Percentiles rank a stretch among this genome's conserved stretches.
phyloP scores from a whole-genome alignment of 92 coral and sea anemone genomes.

The Bergia sp. region DNA sequence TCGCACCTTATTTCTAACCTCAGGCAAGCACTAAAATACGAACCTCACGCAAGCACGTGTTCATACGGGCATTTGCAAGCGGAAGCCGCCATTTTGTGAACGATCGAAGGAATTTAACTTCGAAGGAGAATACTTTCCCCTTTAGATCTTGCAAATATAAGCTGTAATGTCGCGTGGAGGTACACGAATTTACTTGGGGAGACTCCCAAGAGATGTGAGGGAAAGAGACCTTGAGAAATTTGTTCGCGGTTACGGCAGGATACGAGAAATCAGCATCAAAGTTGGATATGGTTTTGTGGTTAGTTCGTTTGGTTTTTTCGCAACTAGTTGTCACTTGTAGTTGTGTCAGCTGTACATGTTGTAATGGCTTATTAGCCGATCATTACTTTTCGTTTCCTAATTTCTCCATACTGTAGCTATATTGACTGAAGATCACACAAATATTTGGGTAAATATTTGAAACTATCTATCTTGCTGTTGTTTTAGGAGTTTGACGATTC shows the following conservation, averaged over 20 bases:
- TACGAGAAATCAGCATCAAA: conserved; percentile 94
- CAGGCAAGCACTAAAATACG: background rate
- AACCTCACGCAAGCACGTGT: conserved; percentile 28
- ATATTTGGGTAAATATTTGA: background rate
- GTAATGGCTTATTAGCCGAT: background rate
- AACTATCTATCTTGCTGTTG: background rate
- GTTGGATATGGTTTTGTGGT: conserved; percentile 99
- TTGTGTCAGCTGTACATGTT: background rate
- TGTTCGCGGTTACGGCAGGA: conserved; percentile 89
- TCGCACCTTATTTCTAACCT: background rate
- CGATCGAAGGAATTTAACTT: background rate
- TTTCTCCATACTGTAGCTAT: background rate
- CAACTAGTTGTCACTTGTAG: background rate
- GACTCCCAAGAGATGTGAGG: conserved; percentile 85
- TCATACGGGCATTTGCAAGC: conserved; percentile 72
- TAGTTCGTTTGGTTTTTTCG: conserved; percentile 37
- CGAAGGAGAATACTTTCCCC: background rate
- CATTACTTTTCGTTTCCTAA: background rate
- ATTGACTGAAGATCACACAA: background rate
- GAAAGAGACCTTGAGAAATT: conserved; percentile 95
- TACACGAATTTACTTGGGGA: conserved; percentile 96
- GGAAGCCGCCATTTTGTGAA: conserved; percentile 40
- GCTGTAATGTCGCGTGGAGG: conserved; percentile 87
- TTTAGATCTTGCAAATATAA: background rate
- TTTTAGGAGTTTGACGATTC: conserved; percentile 90